Evolutionary conservation across 2,888 invertebrate species (phyloP), one percentile per base, ranked within the genome.

Genomic region (Drosophila kuntzei): DNA sequence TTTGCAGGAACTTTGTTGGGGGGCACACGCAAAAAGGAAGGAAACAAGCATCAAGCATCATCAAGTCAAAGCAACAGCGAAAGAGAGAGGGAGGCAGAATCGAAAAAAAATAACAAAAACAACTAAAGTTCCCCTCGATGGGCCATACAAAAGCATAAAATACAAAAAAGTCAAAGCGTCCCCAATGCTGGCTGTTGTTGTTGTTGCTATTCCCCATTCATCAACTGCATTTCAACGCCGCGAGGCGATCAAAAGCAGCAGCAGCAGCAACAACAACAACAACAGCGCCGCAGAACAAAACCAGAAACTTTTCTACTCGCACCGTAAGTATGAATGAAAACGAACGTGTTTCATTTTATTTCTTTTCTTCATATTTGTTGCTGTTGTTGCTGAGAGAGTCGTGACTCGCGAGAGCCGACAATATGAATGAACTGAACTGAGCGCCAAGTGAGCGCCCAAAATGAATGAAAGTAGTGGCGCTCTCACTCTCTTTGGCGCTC

Each of bases 141-240:
- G 46, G 20, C 22, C 22, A 22, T 5, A 22, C 16, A 25, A 61
- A 75, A 73, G 57, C 46, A 73, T 20, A 58, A 49, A 47, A 55
- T 2, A 20, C 20, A 62, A 60, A 29, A 57, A 39, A 36, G 54
- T 5, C 25, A 7, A n/a, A n/a, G 46, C 60, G 57, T 70, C 80
- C 67, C 46, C 85, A 65, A 66, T 37, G 14, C 3, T 37, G 36
- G 55, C 16, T 59, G 47, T 12, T 51, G 53, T 12, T 51, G 54
- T 51, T 71, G 50, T 50, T 78, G 70, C 63, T 76, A 61, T 74
- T 70, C 74, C 74, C 79, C 85, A 85, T 86, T 86, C 85, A 86
- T 86, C 89, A 86, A 87, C 83, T 86, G 89, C 85, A 86, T 87
- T 89, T 84, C 84, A 86, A 83, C 87, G 88, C 88, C 87, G 87